phyloP scores from a whole-genome alignment of 1,140 invertebrate species.

The Idris sp. region DNA sequence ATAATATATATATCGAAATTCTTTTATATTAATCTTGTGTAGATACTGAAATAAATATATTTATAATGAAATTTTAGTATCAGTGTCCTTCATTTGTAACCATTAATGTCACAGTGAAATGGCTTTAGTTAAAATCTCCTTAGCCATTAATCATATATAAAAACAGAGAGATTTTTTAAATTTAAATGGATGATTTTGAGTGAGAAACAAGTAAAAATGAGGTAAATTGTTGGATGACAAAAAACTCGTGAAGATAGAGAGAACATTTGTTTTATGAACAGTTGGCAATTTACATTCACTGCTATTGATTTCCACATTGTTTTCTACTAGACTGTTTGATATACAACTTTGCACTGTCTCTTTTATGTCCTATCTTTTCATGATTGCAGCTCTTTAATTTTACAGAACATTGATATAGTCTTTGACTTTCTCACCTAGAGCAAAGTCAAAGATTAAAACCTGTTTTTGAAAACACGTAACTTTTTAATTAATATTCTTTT shows the following conservation, averaged over 20 bases:
- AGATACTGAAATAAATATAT: constrained; percentile 48
- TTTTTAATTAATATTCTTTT: too few relatives aligned
- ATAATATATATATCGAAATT: constrained; percentile 40
- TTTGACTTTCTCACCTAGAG: constrained; percentile 36
- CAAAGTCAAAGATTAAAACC: too few relatives aligned
- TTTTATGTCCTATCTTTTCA: constrained; percentile 15
- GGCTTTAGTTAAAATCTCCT: too few relatives aligned
- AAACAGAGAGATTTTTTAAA: too few relatives aligned
- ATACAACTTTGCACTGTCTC: constrained; percentile 33
- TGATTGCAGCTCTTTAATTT: constrained; percentile 33
- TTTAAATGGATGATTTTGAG: neutral
- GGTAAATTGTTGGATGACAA: constrained; percentile 8
- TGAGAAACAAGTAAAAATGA: constrained; percentile 5
- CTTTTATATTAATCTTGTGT: constrained; percentile 36
- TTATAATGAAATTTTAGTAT: too few relatives aligned
- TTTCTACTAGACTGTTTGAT: constrained; percentile 13
- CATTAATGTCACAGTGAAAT: too few relatives aligned
- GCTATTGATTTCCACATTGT: constrained; percentile 21
- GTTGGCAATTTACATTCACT: neutral
- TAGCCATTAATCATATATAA: too few relatives aligned
- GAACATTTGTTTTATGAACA: neutral
- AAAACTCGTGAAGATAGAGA: neutral
- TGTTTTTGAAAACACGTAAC: too few relatives aligned
- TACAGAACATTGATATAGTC: constrained; percentile 16
- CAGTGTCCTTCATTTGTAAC: too few relatives aligned